Base-by-base conservation (phyloP, 37 sponge, comb jelly and placozoan species). In the Geodia barretti region DNA sequence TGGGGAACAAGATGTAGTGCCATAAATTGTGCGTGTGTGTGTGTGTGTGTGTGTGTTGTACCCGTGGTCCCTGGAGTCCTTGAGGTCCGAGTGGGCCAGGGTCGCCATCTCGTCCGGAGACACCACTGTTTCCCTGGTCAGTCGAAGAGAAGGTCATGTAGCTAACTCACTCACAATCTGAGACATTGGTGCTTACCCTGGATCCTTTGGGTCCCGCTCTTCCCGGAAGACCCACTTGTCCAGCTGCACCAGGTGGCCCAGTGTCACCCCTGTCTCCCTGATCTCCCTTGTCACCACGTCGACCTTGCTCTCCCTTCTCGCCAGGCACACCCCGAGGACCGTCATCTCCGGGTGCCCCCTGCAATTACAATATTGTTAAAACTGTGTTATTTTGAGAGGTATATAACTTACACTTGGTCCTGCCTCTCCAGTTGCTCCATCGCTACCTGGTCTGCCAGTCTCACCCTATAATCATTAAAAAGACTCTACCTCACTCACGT, bases 241-340 rank as follows among this genome's bases (percentile, higher is more conserved):
- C 91, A 34, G 5, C 24, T n/a, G 63, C 84, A 38, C 91, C 91
- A 14, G 63, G 30, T 4, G 62, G 71, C 29, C 92, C 92, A 26
- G 67, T 70, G 36, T 62, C 68, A 70, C 92, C 92, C 19, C 62
- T 58, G 9, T 62, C 54, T 64, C 92, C 92, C 32, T 76, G 31
- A 2, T 66, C 36, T 11, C 92, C 92, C 59, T 76, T 42, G 68
- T 76, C 73, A 3, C 92, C 92, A 60, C 47, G 24, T 1, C 54
- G 41, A 20, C 92, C 92, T 67, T 88, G 65, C 62, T 84, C 85
- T 76, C 92, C 92, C 74, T 88, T 92, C 68, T 83, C 65, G 8
- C 91, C 87, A 23, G 28, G 41, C 3, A 77, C 35, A 41, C 90
- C 90, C 60, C 60, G 41, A 24, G 74, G 72, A 21, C 90, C 90